A percentile compares a stretch with the other conserved stretches of the same genome.
phyloP scores from a whole-genome alignment of 2,888 invertebrate genomes.

The Elaeidobius kamerunicus region DNA sequence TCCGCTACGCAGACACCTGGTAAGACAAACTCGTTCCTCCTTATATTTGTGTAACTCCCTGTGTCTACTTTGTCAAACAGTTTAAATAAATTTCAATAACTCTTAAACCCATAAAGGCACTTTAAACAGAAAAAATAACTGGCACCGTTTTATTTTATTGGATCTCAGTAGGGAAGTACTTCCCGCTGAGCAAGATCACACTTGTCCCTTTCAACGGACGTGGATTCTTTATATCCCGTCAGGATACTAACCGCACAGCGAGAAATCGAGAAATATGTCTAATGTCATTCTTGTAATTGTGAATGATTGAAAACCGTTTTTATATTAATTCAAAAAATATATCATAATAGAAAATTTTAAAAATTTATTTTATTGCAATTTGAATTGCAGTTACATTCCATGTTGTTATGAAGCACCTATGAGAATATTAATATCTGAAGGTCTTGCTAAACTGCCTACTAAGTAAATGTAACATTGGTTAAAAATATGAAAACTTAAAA shows the following conservation, averaged over 20 bases:
- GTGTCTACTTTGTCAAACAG: slow-evolving; percentile 40
- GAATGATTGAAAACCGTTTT: slow-evolving; percentile 5
- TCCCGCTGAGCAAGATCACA: slow-evolving; percentile 44
- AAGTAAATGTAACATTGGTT: too few relatives aligned
- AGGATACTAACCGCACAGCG: slow-evolving; percentile 18
- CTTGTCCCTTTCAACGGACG: slow-evolving; percentile 47
- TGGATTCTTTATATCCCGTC: slow-evolving; percentile 41
- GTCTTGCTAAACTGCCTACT: too few relatives aligned
- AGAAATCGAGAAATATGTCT: slow-evolving; percentile 13
- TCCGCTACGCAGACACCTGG: slow-evolving; percentile 27
- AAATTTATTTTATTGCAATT: too few relatives aligned
- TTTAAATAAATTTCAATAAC: slow-evolving; percentile 49
- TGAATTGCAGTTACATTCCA: too few relatives aligned
- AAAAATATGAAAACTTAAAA: too few relatives aligned
- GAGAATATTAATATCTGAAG: too few relatives aligned
- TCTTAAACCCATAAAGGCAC: slow-evolving; percentile 44
- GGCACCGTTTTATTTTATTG: slow-evolving; percentile 47
- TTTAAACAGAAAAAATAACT: slow-evolving; percentile 38
- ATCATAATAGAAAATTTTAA: too few relatives aligned
- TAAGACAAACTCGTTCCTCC: slow-evolving; percentile 31
- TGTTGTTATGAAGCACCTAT: too few relatives aligned
- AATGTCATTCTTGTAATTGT: slow-evolving; percentile 12
- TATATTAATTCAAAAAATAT: too few relatives aligned
- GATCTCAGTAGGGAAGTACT: slow-evolving; percentile 43
- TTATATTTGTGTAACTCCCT: slow-evolving; percentile 28